These are phyloP conservation scores for Meteorus cinctellus DNA, from an alignment of 2,888 invertebrate species.

Conservation along the genomic window DNA sequence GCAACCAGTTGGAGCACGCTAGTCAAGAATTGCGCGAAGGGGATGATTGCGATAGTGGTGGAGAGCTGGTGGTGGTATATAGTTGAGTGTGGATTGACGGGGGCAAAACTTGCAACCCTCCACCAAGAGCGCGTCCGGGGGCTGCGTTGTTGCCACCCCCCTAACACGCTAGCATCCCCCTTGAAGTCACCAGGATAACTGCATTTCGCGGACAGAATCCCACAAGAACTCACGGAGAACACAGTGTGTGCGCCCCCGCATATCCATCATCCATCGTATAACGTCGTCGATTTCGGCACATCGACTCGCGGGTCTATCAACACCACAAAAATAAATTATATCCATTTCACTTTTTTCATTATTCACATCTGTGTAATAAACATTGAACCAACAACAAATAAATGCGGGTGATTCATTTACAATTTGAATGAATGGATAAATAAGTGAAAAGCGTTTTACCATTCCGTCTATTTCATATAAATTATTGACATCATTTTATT, in stretches of 20 bases:
- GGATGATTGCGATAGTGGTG: conserved; percentile 9
- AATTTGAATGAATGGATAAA: no score
- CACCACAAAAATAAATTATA: background rate
- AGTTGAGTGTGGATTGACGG: conserved; percentile 43
- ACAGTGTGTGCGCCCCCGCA: conserved; percentile 62
- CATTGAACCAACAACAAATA: no score
- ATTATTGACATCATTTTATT: no score
- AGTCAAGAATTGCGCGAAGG: conserved; percentile 37
- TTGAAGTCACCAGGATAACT: conserved; percentile 69
- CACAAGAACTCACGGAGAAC: conserved; percentile 71
- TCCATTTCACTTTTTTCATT: background rate
- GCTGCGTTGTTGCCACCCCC: conserved; percentile 43
- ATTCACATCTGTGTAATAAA: background rate
- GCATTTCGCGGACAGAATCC: conserved; percentile 73
- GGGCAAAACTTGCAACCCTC: conserved; percentile 27
- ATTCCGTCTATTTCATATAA: no score
- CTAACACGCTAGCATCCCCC: conserved; percentile 56
- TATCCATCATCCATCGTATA: conserved; percentile 43
- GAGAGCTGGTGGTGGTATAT: background rate
- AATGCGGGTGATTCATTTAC: no score
- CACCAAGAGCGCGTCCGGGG: conserved; percentile 24
- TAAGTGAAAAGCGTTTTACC: no score
- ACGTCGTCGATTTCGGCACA: conserved; percentile 29
- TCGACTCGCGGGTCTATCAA: background rate
- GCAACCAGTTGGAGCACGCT: conserved; percentile 27